phyloP scores from a whole-genome alignment of 2,113 vertebrate genomes.

The Eira barbara region DNA sequence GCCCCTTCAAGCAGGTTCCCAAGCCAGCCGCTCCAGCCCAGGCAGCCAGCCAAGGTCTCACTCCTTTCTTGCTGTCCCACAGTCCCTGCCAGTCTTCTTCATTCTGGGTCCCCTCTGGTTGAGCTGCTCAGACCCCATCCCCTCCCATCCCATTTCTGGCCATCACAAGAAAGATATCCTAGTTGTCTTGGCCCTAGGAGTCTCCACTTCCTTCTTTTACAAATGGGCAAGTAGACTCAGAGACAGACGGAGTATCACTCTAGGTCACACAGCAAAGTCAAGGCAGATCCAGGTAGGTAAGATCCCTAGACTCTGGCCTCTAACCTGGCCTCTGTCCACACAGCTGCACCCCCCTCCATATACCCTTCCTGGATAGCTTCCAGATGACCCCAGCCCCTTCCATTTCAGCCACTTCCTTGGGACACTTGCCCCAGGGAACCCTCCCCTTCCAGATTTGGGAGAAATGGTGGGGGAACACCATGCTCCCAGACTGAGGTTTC shows the following conservation, averaged over 20 bases:
- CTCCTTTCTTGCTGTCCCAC: neutral
- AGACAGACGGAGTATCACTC: neutral
- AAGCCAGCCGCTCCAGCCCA: neutral
- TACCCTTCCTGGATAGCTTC: neutral
- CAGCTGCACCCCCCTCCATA: neutral
- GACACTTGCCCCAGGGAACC: neutral
- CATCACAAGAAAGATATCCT: neutral
- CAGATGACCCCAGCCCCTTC: neutral
- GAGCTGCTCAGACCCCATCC: neutral
- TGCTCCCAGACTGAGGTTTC: neutral
- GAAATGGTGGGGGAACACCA: neutral
- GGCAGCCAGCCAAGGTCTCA: neutral
- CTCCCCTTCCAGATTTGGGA: neutral
- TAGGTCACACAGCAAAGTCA: conserved; percentile 15
- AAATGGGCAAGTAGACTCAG: neutral
- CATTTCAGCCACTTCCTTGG: neutral
- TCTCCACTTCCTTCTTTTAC: neutral
- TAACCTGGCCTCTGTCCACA: neutral
- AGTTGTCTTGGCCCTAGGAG: neutral
- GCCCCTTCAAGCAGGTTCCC: conserved; percentile 22
- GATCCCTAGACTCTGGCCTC: neutral
- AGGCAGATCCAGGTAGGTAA: neutral
- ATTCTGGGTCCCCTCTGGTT: neutral
- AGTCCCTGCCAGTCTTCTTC: neutral
- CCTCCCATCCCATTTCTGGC: neutral